Evolutionary conservation across 2,797 vertebrate species (phyloP), one percentile per base, ranked within the genome.

Genomic region (Sandelia bainsii): DNA sequence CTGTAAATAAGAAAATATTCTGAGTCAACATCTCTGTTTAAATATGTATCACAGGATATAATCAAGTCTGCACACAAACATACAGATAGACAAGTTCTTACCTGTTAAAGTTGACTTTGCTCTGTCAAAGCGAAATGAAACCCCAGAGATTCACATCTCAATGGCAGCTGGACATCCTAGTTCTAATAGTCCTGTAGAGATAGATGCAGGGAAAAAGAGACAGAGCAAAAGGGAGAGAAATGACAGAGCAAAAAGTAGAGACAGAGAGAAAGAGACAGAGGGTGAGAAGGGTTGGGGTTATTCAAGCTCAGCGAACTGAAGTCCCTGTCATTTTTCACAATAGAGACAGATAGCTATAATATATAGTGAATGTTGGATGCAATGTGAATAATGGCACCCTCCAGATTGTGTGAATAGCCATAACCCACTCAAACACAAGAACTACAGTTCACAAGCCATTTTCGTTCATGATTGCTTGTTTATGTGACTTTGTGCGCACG

Each of bases 71-170:
- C 54, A 60, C 11, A 19, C 62, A 75, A 44, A 65, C 42, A 69
- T 5, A 67, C 0, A 5, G 8, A 14, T 5, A 19, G 13, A 51
- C 34, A 64, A 20, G 40, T 74, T 64, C 85, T 80, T 91, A 93
- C 93, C 92, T 90, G 75, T 82, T 73, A 50, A 54, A 57, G 69
- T 82, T 78, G 79, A 23, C 72, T 87, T 89, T 81, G 82, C 80
- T 87, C 73, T 69, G 81, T 91, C 73, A 75, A 80, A 85, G 81
- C 73, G 75, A 85, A 88, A 81, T 83, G 46, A 79, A 89, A 53
- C 69, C 80, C 83, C 80, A 87, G 81, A 81, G 89, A 91, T 83
- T 94, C 92, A 93, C 91, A 93, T 94, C 91, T 93, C 93, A 93
- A 27, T 81, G 78, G 81, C 86, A 77, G 81, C 81, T 83, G 80